Percentiles rank a stretch among this genome's conserved stretches.
Evolutionary conservation across 2,888 invertebrate genomes (phyloP).

Genomic region (Epinotia brunnichana): DNA sequence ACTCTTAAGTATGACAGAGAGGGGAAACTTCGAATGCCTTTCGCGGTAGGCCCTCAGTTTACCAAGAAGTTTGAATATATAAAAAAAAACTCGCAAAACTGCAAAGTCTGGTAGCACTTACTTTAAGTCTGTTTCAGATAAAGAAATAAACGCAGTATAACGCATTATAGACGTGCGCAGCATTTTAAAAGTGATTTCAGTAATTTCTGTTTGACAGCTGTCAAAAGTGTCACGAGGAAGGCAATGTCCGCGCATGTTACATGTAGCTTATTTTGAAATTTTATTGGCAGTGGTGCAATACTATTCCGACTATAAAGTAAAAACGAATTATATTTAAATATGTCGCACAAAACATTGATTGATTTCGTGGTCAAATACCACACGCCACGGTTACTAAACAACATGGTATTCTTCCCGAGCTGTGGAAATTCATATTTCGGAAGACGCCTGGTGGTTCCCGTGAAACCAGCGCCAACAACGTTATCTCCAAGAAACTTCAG

Average conservation of each 20-base stretch:
- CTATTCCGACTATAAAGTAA: background rate
- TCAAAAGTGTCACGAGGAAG: background rate
- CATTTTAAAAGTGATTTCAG: background rate
- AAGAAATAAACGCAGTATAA: constrained; percentile 3
- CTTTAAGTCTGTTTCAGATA: background rate
- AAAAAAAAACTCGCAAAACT: background rate
- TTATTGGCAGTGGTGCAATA: constrained; percentile 51
- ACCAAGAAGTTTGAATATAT: no score
- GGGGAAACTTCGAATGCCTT: no score
- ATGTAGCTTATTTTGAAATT: background rate
- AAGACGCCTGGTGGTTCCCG: constrained; percentile 63
- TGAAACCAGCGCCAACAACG: constrained; percentile 64
- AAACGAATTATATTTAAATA: constrained; percentile 47
- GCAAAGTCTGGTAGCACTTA: background rate
- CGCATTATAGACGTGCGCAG: background rate
- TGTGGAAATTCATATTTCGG: constrained; percentile 77
- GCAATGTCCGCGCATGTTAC: background rate
- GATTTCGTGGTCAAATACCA: constrained; percentile 79
- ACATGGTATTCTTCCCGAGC: constrained; percentile 76
- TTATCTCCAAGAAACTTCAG: constrained; percentile 69
- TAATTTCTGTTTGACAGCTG: constrained; percentile 7
- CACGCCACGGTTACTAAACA: constrained; percentile 73
- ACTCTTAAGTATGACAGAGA: no score
- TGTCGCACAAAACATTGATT: constrained; percentile 75
- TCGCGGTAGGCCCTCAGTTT: no score